Conservation (phyloP, 2,797 vertebrate genomes). For the Clarias laeviceps region DNA sequence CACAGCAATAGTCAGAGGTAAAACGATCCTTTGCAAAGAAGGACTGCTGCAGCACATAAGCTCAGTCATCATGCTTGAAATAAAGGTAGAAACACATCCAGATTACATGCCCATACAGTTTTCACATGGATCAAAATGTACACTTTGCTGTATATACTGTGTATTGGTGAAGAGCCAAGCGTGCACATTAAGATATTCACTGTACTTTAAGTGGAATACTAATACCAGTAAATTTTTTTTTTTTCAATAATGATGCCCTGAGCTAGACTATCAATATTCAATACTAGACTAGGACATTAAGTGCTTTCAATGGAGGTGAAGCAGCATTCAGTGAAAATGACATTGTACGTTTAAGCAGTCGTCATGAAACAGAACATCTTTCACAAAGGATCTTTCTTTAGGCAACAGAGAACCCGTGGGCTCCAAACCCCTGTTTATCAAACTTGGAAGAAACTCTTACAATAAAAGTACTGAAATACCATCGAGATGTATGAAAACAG, state of each 20-base stretch:
- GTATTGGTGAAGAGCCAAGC: slow-evolving; percentile 9
- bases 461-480: slow-evolving; percentile 16
- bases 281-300: slow-evolving; percentile 57
- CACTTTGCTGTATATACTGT: slow-evolving; percentile 7
- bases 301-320: slow-evolving; percentile 60
- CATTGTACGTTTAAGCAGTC: slow-evolving; percentile 60
- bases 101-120: slow-evolving; percentile 23
- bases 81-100: slow-evolving; percentile 19
- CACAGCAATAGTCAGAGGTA: slow-evolving; percentile 84
- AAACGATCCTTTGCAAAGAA: slow-evolving; percentile 78
- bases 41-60: slow-evolving; percentile 66
- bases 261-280: slow-evolving; percentile 62
- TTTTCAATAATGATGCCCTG: slow-evolving; percentile 64
- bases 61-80: slow-evolving; percentile 61
- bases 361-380: slow-evolving; percentile 65
- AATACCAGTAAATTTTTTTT: not conserved
- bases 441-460: slow-evolving; percentile 46
- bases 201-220: slow-evolving; percentile 8
- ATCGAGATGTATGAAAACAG: not conserved
- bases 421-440: slow-evolving; percentile 62
- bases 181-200: not conserved
- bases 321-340: slow-evolving; percentile 59
- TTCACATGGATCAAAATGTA: slow-evolving; percentile 31
- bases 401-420: slow-evolving; percentile 67
- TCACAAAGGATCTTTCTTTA: slow-evolving; percentile 74